phyloP scores from a whole-genome alignment of 1,140 invertebrate species.

The Psix sp. region DNA sequence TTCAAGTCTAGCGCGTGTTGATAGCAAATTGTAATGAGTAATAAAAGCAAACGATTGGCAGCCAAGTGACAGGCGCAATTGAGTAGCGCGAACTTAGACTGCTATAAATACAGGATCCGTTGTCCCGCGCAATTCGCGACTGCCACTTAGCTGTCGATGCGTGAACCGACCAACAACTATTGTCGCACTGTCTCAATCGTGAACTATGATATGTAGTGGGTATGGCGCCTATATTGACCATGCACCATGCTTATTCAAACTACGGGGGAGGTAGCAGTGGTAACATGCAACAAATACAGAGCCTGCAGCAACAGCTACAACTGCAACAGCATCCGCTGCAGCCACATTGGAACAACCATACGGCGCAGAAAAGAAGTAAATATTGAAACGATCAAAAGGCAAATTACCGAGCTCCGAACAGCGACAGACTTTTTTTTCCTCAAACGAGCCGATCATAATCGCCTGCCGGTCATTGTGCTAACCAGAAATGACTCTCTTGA shows the following conservation, averaged over 20 bases:
- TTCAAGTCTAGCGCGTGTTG: background rate
- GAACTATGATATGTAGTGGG: slow-evolving; percentile 77
- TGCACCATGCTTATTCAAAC: slow-evolving; percentile 80
- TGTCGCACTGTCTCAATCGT: slow-evolving; percentile 70
- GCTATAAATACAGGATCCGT: slow-evolving; percentile 7
- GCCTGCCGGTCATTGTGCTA: too few relatives aligned
- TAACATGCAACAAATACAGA: slow-evolving; percentile 79
- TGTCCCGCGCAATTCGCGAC: slow-evolving; percentile 43
- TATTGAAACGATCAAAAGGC: slow-evolving; percentile 67
- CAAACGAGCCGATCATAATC: too few relatives aligned
- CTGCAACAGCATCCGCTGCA: slow-evolving; percentile 78
- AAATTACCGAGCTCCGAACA: slow-evolving; percentile 24
- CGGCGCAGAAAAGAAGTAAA: slow-evolving; percentile 79
- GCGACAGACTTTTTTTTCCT: too few relatives aligned
- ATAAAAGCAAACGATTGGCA: slow-evolving; percentile 15
- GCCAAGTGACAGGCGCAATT: slow-evolving; percentile 16
- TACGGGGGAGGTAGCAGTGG: slow-evolving; percentile 79
- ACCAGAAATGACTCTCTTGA: too few relatives aligned
- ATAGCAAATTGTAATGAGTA: slow-evolving; percentile 10
- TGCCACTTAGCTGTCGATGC: slow-evolving; percentile 65
- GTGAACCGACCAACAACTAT: too few relatives aligned
- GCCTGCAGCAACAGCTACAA: slow-evolving; percentile 74
- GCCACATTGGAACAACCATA: slow-evolving; percentile 79
- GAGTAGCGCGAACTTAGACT: background rate
- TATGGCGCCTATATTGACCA: slow-evolving; percentile 77